phyloP scores from a whole-genome alignment of 2,888 invertebrate species.

The Brachypalpus laphriformis region DNA sequence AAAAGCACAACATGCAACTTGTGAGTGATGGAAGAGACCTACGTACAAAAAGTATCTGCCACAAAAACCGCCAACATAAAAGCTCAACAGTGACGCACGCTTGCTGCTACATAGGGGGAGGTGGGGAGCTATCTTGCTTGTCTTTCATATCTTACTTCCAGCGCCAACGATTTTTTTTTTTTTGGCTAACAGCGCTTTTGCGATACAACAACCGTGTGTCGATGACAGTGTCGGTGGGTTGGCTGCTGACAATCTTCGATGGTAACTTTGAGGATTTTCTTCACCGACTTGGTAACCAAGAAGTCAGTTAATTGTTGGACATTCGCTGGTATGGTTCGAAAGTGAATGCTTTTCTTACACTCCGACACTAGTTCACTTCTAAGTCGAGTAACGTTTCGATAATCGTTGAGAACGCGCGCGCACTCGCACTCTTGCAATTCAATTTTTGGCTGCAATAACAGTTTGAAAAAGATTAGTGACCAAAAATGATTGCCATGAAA shows the following conservation, averaged over 20 bases:
- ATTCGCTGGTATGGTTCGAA: constrained; percentile 68
- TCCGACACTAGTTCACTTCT: constrained; percentile 19
- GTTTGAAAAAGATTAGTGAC: constrained; percentile 10
- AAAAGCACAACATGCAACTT: constrained; percentile 45
- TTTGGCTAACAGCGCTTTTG: constrained; percentile 59
- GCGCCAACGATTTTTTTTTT: constrained; percentile 15
- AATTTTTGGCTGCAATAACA: constrained; percentile 33
- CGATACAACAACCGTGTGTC: constrained; percentile 53
- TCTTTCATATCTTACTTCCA: constrained; percentile 37
- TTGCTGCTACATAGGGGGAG: background rate
- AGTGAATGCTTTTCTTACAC: constrained; percentile 58
- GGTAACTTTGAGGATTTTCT: constrained; percentile 73
- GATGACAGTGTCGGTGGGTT: constrained; percentile 50
- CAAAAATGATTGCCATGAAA: constrained; percentile 40
- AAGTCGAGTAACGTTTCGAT: constrained; percentile 20
- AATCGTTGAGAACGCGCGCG: constrained; percentile 35
- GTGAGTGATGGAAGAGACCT: background rate
- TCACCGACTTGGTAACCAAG: constrained; percentile 64
- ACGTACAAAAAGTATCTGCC: constrained; percentile 21
- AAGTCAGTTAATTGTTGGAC: constrained; percentile 74
- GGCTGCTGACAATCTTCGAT: constrained; percentile 70
- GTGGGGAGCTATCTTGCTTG: background rate
- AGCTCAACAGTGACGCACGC: constrained; percentile 33
- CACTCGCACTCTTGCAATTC: background rate
- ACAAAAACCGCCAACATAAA: constrained; percentile 23